Conservation (phyloP, 2,888 invertebrate genomes). For the Agrochola lychnidis region DNA sequence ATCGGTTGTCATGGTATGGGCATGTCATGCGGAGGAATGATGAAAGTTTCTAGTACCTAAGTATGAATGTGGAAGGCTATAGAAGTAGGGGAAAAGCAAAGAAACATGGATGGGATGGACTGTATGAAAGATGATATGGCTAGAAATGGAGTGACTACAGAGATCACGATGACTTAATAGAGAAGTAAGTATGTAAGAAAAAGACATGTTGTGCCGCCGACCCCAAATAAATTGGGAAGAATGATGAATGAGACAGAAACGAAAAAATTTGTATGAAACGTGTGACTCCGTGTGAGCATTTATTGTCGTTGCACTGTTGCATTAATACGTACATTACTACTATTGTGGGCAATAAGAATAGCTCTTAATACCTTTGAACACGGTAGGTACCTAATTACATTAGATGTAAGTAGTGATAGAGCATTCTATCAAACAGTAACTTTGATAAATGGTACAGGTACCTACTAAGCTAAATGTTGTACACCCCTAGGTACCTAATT, state of each 20-base stretch:
- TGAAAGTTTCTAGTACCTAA: too few species aligned
- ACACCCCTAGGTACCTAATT: constrained; percentile 79
- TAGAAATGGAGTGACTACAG: too few species aligned
- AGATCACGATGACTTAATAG: too few species aligned
- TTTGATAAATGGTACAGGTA: neutral
- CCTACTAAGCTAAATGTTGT: constrained; percentile 9
- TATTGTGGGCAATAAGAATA: neutral
- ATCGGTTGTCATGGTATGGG: neutral
- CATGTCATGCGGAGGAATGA: neutral
- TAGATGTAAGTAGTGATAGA: neutral
- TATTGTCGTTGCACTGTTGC: neutral
- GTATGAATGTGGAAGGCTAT: too few species aligned
- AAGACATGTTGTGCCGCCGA: too few species aligned
- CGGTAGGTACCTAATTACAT: neutral
- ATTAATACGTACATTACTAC: neutral
- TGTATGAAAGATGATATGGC: too few species aligned
- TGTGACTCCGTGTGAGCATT: neutral
- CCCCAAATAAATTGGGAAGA: neutral
- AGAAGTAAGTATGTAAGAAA: too few species aligned
- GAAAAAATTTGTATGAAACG: neutral
- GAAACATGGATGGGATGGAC: neutral
- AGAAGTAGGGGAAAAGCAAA: neutral
- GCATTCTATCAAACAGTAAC: neutral
- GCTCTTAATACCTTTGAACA: too few species aligned
- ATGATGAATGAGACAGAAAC: neutral